phyloP scores from a whole-genome alignment of 2,113 vertebrate genomes.

The Xenopus laevis region DNA sequence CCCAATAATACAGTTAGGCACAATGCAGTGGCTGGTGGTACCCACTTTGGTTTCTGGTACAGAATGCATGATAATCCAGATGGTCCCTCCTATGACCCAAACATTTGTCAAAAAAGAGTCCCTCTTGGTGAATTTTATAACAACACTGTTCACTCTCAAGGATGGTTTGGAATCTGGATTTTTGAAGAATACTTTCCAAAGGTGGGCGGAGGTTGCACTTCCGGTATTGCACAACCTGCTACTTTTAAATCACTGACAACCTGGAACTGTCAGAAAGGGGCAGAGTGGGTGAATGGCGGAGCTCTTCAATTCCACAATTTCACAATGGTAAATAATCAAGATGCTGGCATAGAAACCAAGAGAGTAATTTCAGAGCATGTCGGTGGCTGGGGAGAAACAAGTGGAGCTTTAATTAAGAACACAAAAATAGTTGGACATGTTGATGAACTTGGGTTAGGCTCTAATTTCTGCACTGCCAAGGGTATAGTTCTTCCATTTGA shows the following conservation, averaged over 20 bases:
- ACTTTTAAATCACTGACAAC: constrained; percentile 69
- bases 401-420: constrained; percentile 71
- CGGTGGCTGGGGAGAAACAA: constrained; percentile 61
- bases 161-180: constrained; percentile 86
- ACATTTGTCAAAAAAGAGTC: constrained; percentile 73
- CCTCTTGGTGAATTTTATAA: constrained; percentile 79
- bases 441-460: constrained; percentile 67
- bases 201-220: constrained; percentile 62
- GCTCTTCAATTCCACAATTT: constrained; percentile 76
- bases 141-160: constrained; percentile 85
- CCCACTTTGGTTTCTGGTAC: constrained; percentile 89
- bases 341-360: constrained; percentile 75
- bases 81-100: constrained; percentile 66
- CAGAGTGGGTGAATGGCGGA: constrained; percentile 81
- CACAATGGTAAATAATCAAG: constrained; percentile 76
- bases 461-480: constrained; percentile 55
- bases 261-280: constrained; percentile 86
- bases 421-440: constrained; percentile 74
- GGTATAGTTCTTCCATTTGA: constrained; percentile 74
- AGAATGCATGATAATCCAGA: constrained; percentile 78
- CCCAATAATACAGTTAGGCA: constrained; percentile 79
- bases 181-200: constrained; percentile 75
- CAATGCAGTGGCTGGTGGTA: constrained; percentile 77
- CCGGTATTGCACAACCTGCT: constrained; percentile 60
- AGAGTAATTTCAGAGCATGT: constrained; percentile 61